Evolutionary conservation across 1,140 invertebrate genomes (phyloP).

Genomic region (Bactericera cockerelli): DNA sequence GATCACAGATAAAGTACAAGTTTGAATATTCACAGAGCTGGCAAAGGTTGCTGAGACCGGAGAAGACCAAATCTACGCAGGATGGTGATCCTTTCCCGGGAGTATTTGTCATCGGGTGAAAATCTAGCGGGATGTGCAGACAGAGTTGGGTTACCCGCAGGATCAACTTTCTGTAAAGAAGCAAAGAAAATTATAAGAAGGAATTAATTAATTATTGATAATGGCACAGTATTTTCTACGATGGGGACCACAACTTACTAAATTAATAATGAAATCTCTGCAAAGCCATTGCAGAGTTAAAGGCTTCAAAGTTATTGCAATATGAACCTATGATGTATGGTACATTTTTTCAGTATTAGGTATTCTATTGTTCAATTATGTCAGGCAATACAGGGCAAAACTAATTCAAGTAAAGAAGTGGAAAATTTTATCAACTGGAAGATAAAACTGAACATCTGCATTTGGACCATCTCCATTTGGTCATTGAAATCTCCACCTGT

Average conservation of each 20-base stretch:
- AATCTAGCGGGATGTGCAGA: constrained; percentile 45
- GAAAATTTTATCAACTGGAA: too few relatives aligned
- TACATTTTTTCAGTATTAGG: too few relatives aligned
- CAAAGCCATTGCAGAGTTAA: background rate
- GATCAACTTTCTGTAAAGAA: constrained; percentile 16
- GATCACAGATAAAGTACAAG: too few relatives aligned
- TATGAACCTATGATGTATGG: too few relatives aligned
- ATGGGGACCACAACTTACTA: background rate
- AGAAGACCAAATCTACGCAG: constrained; percentile 82
- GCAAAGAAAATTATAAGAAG: background rate
- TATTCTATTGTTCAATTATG: too few relatives aligned
- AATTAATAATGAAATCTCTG: background rate
- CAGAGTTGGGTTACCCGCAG: constrained; percentile 12
- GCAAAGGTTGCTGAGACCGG: constrained; percentile 63
- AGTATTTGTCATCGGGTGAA: constrained; percentile 91
- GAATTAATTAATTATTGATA: too few relatives aligned
- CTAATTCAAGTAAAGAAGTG: too few relatives aligned
- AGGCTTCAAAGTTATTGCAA: too few relatives aligned
- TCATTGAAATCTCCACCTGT: too few relatives aligned
- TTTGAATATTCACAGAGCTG: background rate
- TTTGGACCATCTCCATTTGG: too few relatives aligned
- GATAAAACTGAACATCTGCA: too few relatives aligned
- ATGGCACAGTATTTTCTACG: background rate
- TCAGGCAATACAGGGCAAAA: too few relatives aligned
- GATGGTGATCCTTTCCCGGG: constrained; percentile 70